These are phyloP conservation scores for Phoronis australis DNA, from an alignment of 2,888 invertebrate genomes.

Conservation along the genomic window DNA sequence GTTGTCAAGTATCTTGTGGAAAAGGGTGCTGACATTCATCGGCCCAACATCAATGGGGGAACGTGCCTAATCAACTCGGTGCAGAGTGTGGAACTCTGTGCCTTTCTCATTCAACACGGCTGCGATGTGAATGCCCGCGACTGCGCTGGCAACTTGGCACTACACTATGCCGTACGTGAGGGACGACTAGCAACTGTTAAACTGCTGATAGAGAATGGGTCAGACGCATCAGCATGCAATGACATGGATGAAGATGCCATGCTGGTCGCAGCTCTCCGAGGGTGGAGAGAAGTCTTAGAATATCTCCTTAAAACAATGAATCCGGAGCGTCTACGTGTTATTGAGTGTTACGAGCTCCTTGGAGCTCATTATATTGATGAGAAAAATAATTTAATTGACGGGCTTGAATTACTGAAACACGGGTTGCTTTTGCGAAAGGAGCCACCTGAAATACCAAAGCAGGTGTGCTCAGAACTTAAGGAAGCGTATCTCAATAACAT, in stretches of 20 bases:
- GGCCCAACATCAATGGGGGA: slow-evolving; percentile 84
- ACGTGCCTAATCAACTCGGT: slow-evolving; percentile 91
- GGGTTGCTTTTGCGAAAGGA: slow-evolving; percentile 65
- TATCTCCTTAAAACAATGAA: slow-evolving; percentile 63
- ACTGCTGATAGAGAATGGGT: slow-evolving; percentile 72
- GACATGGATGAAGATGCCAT: slow-evolving; percentile 83
- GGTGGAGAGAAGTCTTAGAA: slow-evolving; percentile 55
- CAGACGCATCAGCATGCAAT: slow-evolving; percentile 66
- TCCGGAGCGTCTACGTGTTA: slow-evolving; percentile 66
- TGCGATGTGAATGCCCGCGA: slow-evolving; percentile 81
- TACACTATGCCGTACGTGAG: slow-evolving; percentile 81
- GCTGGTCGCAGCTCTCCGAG: slow-evolving; percentile 78
- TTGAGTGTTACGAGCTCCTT: slow-evolving; percentile 82
- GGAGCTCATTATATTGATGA: slow-evolving; percentile 85
- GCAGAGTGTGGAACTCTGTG: slow-evolving; percentile 76
- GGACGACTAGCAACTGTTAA: slow-evolving; percentile 74
- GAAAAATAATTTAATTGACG: slow-evolving; percentile 63
- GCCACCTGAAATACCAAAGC: slow-evolving; percentile 17
- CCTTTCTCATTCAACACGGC: slow-evolving; percentile 71
- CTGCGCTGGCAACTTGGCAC: slow-evolving; percentile 82
- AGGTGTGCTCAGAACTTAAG: slow-evolving; percentile 15
- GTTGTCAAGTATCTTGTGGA: slow-evolving; percentile 58
- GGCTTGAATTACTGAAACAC: slow-evolving; percentile 63
- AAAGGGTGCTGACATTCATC: slow-evolving; percentile 59
- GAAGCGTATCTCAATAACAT: slow-evolving; percentile 22